Evolutionary conservation across 2,113 vertebrate species (phyloP).

Genomic region (Ceratotherium simum): DNA sequence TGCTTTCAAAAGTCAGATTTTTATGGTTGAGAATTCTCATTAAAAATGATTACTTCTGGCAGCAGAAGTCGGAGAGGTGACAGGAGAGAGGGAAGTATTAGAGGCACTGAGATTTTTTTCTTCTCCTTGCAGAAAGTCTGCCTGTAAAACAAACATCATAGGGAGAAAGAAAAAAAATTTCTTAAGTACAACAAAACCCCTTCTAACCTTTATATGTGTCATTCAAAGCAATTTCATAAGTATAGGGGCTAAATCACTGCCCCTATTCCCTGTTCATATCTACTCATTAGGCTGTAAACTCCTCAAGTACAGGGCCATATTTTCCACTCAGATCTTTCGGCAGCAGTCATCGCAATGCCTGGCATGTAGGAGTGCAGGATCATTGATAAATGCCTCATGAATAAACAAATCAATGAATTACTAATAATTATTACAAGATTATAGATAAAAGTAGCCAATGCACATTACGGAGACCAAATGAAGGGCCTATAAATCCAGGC

Average conservation of each 20-base stretch:
- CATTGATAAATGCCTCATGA: not conserved
- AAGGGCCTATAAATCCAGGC: not conserved
- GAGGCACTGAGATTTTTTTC: not conserved
- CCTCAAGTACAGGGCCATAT: accelerated
- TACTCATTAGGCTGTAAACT: not conserved
- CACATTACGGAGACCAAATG: not conserved
- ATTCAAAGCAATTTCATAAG: conserved; percentile 31
- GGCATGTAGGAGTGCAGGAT: not conserved
- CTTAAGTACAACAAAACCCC: not conserved
- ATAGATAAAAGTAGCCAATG: not conserved
- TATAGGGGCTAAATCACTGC: not conserved
- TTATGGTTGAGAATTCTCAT: conserved; percentile 77
- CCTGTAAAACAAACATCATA: conserved; percentile 53
- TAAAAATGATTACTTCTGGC: conserved; percentile 81
- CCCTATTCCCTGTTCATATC: not conserved
- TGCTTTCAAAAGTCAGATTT: conserved; percentile 75
- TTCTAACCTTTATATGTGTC: conserved; percentile 23
- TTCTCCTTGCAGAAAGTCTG: conserved; percentile 62
- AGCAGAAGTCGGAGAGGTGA: conserved; percentile 75
- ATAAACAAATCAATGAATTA: not conserved
- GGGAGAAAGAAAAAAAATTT: not conserved
- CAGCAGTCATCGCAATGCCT: not conserved
- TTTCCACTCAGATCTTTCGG: not conserved
- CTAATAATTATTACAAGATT: not conserved
- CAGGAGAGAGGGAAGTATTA: conserved; percentile 55